Evolutionary conservation across 2,113 vertebrate species (phyloP), one percentile per base, ranked within the genome.

Genomic region (Mus pahari): DNA sequence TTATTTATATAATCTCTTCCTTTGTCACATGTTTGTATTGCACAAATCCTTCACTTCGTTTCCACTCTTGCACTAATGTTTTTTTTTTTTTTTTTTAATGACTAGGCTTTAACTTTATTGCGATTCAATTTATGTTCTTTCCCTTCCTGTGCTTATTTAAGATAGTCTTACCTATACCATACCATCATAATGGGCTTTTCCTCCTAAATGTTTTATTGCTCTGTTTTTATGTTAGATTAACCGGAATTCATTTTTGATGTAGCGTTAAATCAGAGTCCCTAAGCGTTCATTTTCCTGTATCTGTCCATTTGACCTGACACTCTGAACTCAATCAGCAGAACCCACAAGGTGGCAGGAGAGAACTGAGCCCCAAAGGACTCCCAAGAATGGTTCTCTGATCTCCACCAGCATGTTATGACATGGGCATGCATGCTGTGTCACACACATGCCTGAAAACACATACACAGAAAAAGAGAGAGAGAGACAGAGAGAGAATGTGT

Each of bases 1-100:
- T 89, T 96, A 70, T 60, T 89, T 96, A 70, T 60, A 87, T 48
- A 74, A 90, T 92, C 48, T 45, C 2, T n/a, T 82, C 14, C 36
- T 92, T 90, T 74, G 60, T 68, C 53, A 92, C 60, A 31, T 75
- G 39, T 83, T 68, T 79, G 26, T 81, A 75, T 58, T 88, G 17
- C 28, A 64, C 7, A 33, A 84, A n/a, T 68, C 24, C 70, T 19
- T 45, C 8, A 50, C 11, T 45, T 10, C 33, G 64, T 92, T 60
- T 42, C 58, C 5, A 50, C 17, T 88, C 26, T 83, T 13, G 68
- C 66, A 81, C 26, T 31, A n/a, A 24, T 60, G 14, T 55, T 39
- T 3, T 73, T 81, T 73, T 82, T 79, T 55, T 55, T 39, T 3
- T 73, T 81, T 73, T 82, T 79, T 55, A 19, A 58, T 79, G 64